Conservation (phyloP, 2,113 vertebrate genomes). For the Porphyrio hochstetteri region DNA sequence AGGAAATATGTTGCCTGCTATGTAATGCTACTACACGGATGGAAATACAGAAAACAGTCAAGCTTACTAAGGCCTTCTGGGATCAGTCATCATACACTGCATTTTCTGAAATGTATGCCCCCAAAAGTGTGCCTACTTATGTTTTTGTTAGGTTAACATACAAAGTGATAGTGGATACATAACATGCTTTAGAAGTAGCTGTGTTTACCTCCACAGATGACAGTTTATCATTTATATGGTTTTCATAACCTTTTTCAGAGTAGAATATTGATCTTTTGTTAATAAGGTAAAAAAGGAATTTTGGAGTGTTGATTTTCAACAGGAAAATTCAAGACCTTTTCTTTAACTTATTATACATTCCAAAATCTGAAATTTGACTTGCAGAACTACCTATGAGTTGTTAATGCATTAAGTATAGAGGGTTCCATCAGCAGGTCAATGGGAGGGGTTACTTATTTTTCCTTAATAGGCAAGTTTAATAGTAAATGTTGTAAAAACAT, state of each 20-base stretch:
- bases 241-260: not conserved
- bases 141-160: not conserved
- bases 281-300: not conserved
- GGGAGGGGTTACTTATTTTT: not conserved
- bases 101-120: not conserved
- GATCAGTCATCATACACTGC: not conserved
- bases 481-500: not conserved
- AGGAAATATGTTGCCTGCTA: not conserved
- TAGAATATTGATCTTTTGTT: not conserved
- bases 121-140: not conserved
- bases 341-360: not conserved
- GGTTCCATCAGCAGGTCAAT: not conserved
- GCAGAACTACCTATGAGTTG: not conserved
- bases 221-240: not conserved
- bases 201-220: not conserved
- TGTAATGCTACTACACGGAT: not conserved
- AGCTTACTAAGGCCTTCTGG: not conserved
- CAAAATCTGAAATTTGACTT: not conserved
- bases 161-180: not conserved
- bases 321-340: not conserved
- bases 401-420: not conserved
- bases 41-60: not conserved
- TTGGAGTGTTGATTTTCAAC: not conserved
- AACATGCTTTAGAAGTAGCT: not conserved
- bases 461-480: not conserved